Percentiles rank a stretch among this genome's conserved stretches.
phyloP scores from a whole-genome alignment of 2,113 vertebrate species.

The Butorides virescens region DNA sequence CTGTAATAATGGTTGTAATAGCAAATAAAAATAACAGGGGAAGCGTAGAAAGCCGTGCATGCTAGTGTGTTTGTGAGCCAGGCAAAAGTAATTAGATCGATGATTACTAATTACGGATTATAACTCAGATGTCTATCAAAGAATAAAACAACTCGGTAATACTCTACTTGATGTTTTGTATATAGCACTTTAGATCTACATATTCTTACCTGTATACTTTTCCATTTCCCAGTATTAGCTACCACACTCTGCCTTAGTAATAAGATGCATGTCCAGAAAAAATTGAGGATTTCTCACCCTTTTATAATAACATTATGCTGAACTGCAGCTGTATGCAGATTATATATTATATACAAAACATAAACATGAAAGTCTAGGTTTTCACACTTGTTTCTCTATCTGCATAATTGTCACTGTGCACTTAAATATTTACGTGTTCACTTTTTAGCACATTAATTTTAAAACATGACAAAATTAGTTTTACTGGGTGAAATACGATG shows the following conservation, averaged over 20 bases:
- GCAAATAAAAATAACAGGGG: neutral
- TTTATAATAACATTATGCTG: neutral
- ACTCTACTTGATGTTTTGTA: fast-evolving
- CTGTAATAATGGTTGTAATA: neutral
- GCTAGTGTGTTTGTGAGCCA: neutral
- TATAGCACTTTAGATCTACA: neutral
- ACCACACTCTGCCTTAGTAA: neutral
- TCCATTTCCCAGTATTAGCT: neutral
- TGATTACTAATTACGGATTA: neutral
- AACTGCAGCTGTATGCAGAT: neutral
- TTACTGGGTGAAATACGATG: neutral
- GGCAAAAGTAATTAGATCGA: neutral
- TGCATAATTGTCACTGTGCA: neutral
- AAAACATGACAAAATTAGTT: neutral
- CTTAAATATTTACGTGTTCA: neutral
- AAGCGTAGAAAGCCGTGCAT: neutral
- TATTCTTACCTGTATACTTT: neutral
- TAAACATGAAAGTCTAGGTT: neutral
- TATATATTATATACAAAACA: neutral
- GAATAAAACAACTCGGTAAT: neutral
- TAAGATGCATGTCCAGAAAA: neutral
- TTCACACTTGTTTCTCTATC: neutral
- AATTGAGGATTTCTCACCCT: neutral
- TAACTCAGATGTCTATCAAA: neutral
- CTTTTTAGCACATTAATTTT: neutral